Evolutionary conservation across 1,140 invertebrate species (phyloP).

Genomic region (Sitobion miscanthi): DNA sequence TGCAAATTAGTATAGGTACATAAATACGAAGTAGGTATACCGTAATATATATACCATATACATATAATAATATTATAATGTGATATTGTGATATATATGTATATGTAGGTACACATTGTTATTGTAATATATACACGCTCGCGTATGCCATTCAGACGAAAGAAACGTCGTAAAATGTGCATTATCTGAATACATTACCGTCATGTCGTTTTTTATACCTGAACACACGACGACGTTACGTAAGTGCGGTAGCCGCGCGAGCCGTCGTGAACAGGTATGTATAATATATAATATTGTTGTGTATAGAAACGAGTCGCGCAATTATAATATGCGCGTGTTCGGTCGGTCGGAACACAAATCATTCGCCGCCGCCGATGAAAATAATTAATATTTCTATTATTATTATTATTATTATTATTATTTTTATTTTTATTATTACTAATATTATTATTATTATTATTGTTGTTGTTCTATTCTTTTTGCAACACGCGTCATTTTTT

Average conservation of each 20-base stretch:
- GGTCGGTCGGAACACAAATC: not conserved
- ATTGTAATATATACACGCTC: not conserved
- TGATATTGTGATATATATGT: not conserved
- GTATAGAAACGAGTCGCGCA: not conserved
- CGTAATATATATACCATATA: not conserved
- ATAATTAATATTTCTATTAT: conserved; percentile 10
- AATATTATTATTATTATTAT: not conserved
- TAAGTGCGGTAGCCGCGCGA: not conserved
- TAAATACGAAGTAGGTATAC: not conserved
- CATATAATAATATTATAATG: not conserved
- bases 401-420: not conserved
- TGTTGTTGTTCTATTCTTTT: not conserved
- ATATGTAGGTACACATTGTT: not conserved
- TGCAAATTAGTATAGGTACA: not conserved
- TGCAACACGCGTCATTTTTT: not conserved
- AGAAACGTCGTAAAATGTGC: not conserved
- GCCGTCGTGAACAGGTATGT: not conserved
- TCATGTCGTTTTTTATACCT: not conserved
- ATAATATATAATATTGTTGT: not conserved
- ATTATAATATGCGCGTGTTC: conserved; percentile 15
- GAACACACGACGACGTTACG: not conserved
- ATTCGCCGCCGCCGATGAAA: not conserved
- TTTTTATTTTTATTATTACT: not conserved
- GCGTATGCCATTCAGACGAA: not conserved
- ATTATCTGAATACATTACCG: conserved; percentile 9